Evolutionary conservation across 2,797 vertebrate genomes (phyloP), one percentile per base, ranked within the genome.

Genomic region (Orientallactaga sibirica): DNA sequence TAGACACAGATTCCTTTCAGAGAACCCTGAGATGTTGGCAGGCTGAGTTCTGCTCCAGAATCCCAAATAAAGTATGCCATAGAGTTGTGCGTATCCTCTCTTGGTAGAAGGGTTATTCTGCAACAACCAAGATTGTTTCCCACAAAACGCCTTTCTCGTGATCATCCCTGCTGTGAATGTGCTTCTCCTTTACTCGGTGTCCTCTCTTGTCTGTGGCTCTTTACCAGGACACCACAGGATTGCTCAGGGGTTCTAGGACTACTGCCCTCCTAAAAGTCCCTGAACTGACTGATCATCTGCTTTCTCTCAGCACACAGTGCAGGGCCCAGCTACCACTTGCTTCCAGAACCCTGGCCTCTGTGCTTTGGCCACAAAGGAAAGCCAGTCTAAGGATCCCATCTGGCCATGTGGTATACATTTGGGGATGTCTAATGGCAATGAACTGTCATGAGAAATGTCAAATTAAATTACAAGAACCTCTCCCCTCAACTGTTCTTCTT

Each of bases 321-420:
- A 62, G 67, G 3, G 33, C 18, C 14, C 22, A 67, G 22, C 64
- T n/a, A 87, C 14, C 3, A 22, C 33, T 33, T 33, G 0, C 58
- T 80, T 52, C 82, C 61, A 77, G 18, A 18, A 81, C 18, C 61
- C 88, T 64, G 73, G 94, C 48, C 71, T 86, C 93, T 93, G 1
- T 96, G 81, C 84, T 94, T 95, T 94, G 86, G 91, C 92, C 95
- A 97, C 33, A 77, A 95, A 96, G 83, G 76, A 89, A 96, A 97
- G 94, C 24, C 81, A 70, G 86, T 29, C 9, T 25, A 89, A 93
- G 89, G 19, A 18, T 96, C 96, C 84, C 84, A 61, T 92, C 92
- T 95, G 87, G 67, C 75, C 94, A 94, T 91, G 88, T 10, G 48
- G 88, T 27, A 22, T 62, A 96, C 73, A 93, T 95, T 97, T 83